phyloP scores from a whole-genome alignment of 2,888 invertebrate species.

The Heliconius cydno region DNA sequence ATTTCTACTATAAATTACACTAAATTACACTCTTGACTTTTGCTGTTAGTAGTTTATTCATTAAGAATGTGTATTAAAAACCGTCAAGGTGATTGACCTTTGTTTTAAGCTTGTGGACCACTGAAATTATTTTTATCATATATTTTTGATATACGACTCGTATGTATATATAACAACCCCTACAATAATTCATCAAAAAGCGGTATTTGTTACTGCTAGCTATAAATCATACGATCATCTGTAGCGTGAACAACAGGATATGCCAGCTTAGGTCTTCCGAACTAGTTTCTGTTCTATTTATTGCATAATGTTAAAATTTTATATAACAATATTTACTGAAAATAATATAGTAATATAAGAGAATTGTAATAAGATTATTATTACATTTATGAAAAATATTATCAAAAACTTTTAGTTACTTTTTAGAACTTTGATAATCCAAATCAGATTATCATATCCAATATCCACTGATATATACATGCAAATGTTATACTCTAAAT shows the following conservation, averaged over 20 bases:
- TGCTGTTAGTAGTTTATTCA: neutral
- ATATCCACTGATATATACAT: neutral
- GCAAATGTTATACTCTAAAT: too few species aligned
- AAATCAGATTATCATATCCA: neutral
- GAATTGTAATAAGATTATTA: too few species aligned
- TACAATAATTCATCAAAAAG: neutral
- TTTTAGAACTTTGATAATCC: neutral
- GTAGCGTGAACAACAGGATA: slow-evolving; percentile 12
- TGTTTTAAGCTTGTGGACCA: neutral
- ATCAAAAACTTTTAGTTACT: neutral
- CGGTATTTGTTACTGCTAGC: neutral
- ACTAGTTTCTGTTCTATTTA: neutral
- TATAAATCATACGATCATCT: neutral
- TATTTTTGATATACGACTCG: neutral
- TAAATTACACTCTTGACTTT: neutral
- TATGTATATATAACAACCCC: too few species aligned
- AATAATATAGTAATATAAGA: too few species aligned
- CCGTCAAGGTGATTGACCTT: neutral
- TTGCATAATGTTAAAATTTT: neutral
- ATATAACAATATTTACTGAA: neutral
- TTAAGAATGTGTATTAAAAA: neutral
- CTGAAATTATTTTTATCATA: neutral
- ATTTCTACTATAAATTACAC: neutral
- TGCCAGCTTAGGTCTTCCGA: slow-evolving; percentile 7
- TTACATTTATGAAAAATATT: too few species aligned